Evolutionary conservation across 2,113 vertebrate species (phyloP), one percentile per base, ranked within the genome.

Genomic region (Marcusenius ussheri): DNA sequence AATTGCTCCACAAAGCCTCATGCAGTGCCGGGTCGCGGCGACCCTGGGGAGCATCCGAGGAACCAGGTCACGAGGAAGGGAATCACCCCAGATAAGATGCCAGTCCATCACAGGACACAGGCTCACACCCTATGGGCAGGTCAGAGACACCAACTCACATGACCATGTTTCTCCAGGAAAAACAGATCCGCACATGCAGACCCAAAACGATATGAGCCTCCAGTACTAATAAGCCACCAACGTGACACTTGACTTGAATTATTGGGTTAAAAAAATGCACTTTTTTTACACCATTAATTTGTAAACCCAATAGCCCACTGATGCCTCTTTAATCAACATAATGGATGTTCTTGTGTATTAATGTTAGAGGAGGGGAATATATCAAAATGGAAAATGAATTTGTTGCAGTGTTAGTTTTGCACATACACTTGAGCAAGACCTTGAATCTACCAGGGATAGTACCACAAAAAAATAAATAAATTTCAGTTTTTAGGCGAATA

Each of bases 291-390:
- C 56, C 35, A 24, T 62, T 62, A 45, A 88, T 45, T 17, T 62
- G n/a, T 42, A 88, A 88, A 10, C 39, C 87, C 39, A 31, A 31
- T 45, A 88, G 39, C 17, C 87, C 53, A 88, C 39, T 13, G 39
- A n/a, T 35, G 31, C 85, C 83, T 24, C 83, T 86, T 86, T 49
- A 45, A 86, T 86, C 85, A 87, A 87, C 17, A 39, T 87, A 53
- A 87, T 53, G 50, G 15, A 87, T 87, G 85, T 49, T 19, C n/a
- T 5, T 0, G 45, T 56, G 85, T 87, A 35, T 87, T 56, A 87
- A 87, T 56, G 50, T 51, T 53, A 87, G 13, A 53, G 19, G 27
- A 53, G 31, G 49, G 85, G 3, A 87, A 35, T 35, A 53, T 27
- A 31, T 39, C 27, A 4, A 53, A 87, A 87, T 35, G 85, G 85